Evolutionary conservation across 2,888 invertebrate genomes (phyloP), one percentile per base, ranked within the genome.

Genomic region (Cryptus armator): DNA sequence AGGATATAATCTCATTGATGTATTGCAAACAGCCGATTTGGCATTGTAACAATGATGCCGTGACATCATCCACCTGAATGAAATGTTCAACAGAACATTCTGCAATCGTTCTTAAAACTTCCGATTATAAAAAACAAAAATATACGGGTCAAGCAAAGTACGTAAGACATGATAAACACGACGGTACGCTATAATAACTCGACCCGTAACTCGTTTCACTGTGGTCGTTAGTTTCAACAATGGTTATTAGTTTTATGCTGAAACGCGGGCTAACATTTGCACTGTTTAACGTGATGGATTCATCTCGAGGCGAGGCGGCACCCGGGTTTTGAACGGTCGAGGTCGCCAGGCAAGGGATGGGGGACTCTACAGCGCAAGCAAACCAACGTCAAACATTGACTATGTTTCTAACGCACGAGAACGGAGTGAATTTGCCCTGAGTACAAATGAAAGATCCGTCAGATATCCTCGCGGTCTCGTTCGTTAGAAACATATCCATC

Each of bases 281-380:
- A 92, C 93, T 93, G 92, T 93, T 93, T 90, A 92, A 93, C 92
- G 89, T 89, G 92, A 93, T 92, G 92, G 92, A 92, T 93, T 93
- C 92, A 92, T 92, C 91, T 90, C 90, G 89, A 87, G 88, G 88
- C 88, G 24, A 89, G 88, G 72, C 53, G 67, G 74, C 67, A 75
- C 68, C 59, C 14, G 14, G 46, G 51, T 53, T 48, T 12, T 10
- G 14, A 79, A 16, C 53, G 68, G 59, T 71, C 53, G 72, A 81
- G 64, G 68, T 32, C 72, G 64, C 24, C 32, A 70, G 48, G 29
- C 37, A 37, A 37, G 37, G 37, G 37, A 37, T 37, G 37, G 9
- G 37, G 51, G 12, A 12, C 29, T 62, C 62, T 68, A 37, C 70
- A 62, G 66, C 56, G 44, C 81, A 66, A 82, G 46, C 53, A 43